phyloP scores from a whole-genome alignment of 2,113 vertebrate genomes.

The Aplodontia rufa region DNA sequence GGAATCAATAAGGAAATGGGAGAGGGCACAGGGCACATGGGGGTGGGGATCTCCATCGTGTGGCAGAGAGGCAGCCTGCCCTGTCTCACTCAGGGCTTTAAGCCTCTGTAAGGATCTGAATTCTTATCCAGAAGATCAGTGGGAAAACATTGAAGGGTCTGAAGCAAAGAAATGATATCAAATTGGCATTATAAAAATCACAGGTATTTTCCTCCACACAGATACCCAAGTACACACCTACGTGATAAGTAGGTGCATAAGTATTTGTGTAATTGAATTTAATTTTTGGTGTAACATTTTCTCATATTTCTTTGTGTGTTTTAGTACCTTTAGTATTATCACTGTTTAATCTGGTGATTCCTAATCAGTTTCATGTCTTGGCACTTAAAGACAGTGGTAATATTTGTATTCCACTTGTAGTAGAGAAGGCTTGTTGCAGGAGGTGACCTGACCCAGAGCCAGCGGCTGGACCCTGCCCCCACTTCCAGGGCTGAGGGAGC shows the following conservation, averaged over 20 bases:
- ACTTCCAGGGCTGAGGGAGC: not conserved
- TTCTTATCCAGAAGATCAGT: not conserved
- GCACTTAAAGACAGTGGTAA: not conserved
- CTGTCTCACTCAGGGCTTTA: not conserved
- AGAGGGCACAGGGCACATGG: not conserved
- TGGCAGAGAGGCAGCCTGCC: not conserved
- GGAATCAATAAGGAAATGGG: not conserved
- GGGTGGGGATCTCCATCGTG: too few relatives aligned
- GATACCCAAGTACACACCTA: not conserved
- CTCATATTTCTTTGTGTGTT: not conserved
- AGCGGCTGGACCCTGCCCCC: too few relatives aligned
- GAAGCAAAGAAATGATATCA: not conserved
- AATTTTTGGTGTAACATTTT: not conserved
- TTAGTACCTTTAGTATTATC: not conserved
- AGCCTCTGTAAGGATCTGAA: not conserved
- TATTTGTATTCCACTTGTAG: not conserved
- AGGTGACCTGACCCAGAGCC: not conserved
- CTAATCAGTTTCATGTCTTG: not conserved
- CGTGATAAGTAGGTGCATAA: not conserved
- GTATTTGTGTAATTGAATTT: not conserved
- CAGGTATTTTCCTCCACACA: not conserved
- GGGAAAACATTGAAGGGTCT: not conserved
- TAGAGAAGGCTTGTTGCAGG: not conserved
- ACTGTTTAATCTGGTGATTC: not conserved
- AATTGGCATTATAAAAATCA: not conserved